These are phyloP conservation scores for Elymnias hypermnestra DNA, from an alignment of 1,140 invertebrate genomes.

Conservation along the genomic window DNA sequence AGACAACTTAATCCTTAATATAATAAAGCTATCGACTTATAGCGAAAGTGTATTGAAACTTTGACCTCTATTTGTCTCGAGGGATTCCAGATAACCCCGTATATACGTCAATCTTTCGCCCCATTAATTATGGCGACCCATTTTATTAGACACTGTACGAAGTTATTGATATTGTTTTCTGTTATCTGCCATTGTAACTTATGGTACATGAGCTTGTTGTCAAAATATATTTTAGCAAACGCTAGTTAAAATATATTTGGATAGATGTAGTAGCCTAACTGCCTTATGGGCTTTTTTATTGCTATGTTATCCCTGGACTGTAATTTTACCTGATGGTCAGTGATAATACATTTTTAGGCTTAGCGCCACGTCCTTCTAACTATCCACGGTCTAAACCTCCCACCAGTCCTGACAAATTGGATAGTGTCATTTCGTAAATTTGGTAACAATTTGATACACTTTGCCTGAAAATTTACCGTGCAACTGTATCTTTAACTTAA, in stretches of 20 bases:
- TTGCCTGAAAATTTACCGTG: no score
- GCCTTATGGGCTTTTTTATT: no score
- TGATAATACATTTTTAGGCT: no score
- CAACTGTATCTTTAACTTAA: no score
- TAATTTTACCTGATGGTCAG: no score
- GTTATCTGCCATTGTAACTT: neutral
- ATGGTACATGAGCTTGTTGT: neutral
- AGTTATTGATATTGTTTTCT: conserved; percentile 5
- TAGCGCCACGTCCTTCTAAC: no score
- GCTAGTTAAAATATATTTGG: neutral
- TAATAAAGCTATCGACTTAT: conserved; percentile 1
- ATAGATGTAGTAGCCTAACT: no score
- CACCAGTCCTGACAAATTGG: no score
- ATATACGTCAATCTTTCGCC: conserved; percentile 9
- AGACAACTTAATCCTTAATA: conserved; percentile 4
- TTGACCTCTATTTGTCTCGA: conserved; percentile 13
- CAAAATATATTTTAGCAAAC: neutral
- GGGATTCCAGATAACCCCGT: conserved; percentile 2
- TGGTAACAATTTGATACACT: no score
- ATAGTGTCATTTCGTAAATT: no score
- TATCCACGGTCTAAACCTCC: no score
- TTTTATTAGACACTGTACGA: conserved; percentile 4
- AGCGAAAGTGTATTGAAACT: conserved; percentile 6
- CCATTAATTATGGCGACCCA: conserved; percentile 14
- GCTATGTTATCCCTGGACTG: no score